phyloP scores from a whole-genome alignment of 1,140 invertebrate genomes.

The Tetragonula clypearis region DNA sequence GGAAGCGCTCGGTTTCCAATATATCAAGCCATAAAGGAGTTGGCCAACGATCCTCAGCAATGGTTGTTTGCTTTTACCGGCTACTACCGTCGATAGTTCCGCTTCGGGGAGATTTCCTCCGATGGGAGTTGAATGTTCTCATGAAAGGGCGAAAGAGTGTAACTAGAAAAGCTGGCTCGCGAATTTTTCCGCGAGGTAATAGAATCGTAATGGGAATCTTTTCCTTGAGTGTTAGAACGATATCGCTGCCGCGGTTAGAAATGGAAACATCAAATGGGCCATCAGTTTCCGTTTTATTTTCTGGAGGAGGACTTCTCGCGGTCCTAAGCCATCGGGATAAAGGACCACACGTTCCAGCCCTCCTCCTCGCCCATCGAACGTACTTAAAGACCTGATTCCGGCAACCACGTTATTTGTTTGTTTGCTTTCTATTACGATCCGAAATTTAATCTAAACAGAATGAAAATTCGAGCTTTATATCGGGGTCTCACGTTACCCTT shows the following conservation, averaged over 20 bases:
- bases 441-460: slow-evolving; percentile 26
- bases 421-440: slow-evolving; percentile 11
- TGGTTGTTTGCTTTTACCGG: slow-evolving; percentile 45
- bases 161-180: background rate
- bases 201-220: slow-evolving; percentile 7
- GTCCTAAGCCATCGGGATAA: background rate
- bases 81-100: slow-evolving; percentile 13
- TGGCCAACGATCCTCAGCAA: slow-evolving; percentile 5
- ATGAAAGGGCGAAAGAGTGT: background rate
- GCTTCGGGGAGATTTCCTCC: background rate
- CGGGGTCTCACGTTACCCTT: background rate
- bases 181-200: slow-evolving; percentile 35
- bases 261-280: slow-evolving; percentile 11
- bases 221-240: background rate
- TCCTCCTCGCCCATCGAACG: too few species aligned
- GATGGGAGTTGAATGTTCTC: slow-evolving; percentile 6
- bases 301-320: background rate
- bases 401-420: slow-evolving; percentile 7
- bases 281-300: slow-evolving; percentile 3
- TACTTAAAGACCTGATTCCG: background rate
- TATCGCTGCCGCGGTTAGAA: slow-evolving; percentile 9
- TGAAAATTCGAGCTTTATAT: background rate
- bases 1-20: background rate
- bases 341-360: background rate
- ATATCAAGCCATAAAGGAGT: background rate